A percentile compares a stretch with the other conserved stretches of the same genome.
phyloP scores from a whole-genome alignment of 1,140 invertebrate genomes.

The Zaprionus ghesquierei region DNA sequence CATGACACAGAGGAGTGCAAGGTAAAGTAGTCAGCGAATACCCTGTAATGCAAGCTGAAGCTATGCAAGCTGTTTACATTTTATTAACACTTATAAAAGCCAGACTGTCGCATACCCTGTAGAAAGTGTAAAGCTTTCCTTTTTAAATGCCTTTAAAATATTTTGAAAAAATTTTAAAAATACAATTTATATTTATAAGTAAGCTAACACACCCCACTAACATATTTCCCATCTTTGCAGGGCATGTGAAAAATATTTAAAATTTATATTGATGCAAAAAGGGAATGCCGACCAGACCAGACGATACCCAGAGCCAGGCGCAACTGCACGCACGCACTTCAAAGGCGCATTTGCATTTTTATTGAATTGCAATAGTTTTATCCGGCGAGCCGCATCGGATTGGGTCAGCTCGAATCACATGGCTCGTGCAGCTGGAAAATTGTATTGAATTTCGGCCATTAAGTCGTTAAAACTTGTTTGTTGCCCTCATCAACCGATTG shows the following conservation, averaged over 20 bases:
- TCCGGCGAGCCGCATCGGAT: background rate
- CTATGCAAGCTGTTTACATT: too few species aligned
- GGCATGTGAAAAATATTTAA: constrained; percentile 23
- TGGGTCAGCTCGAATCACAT: constrained; percentile 19
- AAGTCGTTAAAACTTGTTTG: constrained; percentile 70
- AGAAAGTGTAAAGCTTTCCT: too few species aligned
- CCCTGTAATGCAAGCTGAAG: background rate
- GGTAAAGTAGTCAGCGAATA: too few species aligned
- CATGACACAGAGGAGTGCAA: too few species aligned
- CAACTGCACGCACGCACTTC: constrained; percentile 58
- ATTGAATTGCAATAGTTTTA: constrained; percentile 78
- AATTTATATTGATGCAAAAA: constrained; percentile 32
- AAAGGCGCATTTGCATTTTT: constrained; percentile 74
- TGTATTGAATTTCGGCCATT: constrained; percentile 78
- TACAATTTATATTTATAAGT: too few species aligned
- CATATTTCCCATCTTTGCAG: background rate
- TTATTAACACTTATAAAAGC: too few species aligned
- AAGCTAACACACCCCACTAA: background rate
- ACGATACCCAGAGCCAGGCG: background rate
- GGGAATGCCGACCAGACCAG: constrained; percentile 57
- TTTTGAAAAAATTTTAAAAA: too few species aligned
- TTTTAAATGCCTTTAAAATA: too few species aligned
- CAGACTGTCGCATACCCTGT: too few species aligned
- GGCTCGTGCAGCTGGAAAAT: constrained; percentile 67
- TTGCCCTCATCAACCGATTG: constrained; percentile 55